Evolutionary conservation across 2,888 invertebrate genomes (phyloP).

Genomic region (Falcaria lacertinaria): DNA sequence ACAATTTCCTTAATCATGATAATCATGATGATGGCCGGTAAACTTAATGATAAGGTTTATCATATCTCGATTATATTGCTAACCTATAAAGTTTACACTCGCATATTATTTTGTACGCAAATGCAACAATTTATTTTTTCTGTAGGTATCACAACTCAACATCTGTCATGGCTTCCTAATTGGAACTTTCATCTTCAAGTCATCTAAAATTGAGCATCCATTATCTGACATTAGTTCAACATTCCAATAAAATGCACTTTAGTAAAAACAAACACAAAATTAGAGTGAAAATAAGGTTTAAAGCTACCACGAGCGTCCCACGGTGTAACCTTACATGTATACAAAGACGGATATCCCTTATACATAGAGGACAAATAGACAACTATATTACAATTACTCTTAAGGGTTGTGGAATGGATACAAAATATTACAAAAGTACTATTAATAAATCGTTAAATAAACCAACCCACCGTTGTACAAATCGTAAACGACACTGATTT

Average conservation of each 20-base stretch:
- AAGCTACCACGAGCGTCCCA: conserved; percentile 24
- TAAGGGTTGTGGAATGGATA: conserved; percentile 71
- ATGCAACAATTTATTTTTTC: no score
- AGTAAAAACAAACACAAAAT: background rate
- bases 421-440: conserved; percentile 71
- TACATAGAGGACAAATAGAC: conserved; percentile 65
- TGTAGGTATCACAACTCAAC: no score
- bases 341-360: conserved; percentile 74
- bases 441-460: conserved; percentile 27
- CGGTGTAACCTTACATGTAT: conserved; percentile 52
- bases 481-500: conserved; percentile 3
- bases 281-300: conserved; percentile 10
- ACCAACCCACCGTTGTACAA: conserved; percentile 13
- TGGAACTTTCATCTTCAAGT: background rate
- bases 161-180: background rate
- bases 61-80: no score
- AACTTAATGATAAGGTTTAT: no score
- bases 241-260: background rate
- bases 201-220: background rate
- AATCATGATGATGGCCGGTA: no score
- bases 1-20: conserved; percentile 23
- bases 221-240: background rate
- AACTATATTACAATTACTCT: conserved; percentile 64
- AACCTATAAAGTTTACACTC: no score
- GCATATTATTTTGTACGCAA: no score